These are phyloP conservation scores for Ichneumoninae sp. DNA, from an alignment of 2,888 invertebrate species.

Conservation along the genomic window DNA sequence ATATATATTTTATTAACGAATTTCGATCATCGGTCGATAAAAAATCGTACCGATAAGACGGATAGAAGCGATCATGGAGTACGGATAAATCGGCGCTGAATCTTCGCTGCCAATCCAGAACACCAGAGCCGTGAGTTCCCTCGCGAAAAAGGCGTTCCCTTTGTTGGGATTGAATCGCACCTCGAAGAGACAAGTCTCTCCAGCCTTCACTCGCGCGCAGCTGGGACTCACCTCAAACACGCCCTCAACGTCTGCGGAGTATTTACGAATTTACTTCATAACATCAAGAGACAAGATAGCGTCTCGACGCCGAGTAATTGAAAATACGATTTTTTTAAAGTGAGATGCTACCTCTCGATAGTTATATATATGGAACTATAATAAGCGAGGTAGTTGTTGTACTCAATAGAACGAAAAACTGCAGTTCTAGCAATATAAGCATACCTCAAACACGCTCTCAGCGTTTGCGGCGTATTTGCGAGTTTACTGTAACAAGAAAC, in stretches of 20 bases:
- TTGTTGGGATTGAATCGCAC: slow-evolving; percentile 79
- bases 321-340: no score
- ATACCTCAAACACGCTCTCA: no score
- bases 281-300: neutral
- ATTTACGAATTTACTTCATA: neutral
- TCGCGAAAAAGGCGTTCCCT: slow-evolving; percentile 75
- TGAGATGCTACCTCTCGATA: neutral
- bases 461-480: slow-evolving; percentile 13
- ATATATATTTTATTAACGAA: slow-evolving; percentile 7
- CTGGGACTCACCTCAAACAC: slow-evolving; percentile 79
- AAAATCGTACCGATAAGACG: slow-evolving; percentile 71
- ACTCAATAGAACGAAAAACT: no score
- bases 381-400: no score
- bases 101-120: slow-evolving; percentile 64
- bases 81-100: slow-evolving; percentile 35
- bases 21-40: neutral
- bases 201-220: slow-evolving; percentile 72
- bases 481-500: neutral
- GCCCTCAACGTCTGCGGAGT: slow-evolving; percentile 73
- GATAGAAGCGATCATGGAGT: slow-evolving; percentile 75
- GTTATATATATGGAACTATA: no score
- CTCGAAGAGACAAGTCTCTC: slow-evolving; percentile 79
- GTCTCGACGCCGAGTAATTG: no score
- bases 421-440: no score
- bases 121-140: slow-evolving; percentile 78